Percentiles rank a stretch among this genome's conserved stretches.
phyloP scores from a whole-genome alignment of 2,113 vertebrate genomes.

The Antechinus flavipes region DNA sequence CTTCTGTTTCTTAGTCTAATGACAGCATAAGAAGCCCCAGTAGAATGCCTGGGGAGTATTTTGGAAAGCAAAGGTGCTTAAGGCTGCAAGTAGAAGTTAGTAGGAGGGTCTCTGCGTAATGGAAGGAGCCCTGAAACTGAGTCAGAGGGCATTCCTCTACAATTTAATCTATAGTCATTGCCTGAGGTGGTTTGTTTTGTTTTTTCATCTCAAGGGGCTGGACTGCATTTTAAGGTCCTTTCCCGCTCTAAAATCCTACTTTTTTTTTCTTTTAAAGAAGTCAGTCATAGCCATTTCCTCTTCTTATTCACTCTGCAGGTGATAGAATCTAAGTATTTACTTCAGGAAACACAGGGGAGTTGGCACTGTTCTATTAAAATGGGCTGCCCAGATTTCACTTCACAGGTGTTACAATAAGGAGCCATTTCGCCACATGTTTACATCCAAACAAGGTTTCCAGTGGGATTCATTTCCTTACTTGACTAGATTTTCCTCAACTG shows the following conservation, averaged over 20 bases:
- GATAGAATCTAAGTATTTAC: not conserved
- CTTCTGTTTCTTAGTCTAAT: not conserved
- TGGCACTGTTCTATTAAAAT: not conserved
- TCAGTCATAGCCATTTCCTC: not conserved
- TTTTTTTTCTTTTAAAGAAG: not conserved
- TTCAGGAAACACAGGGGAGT: not conserved
- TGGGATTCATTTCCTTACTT: not conserved
- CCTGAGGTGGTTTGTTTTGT: not conserved
- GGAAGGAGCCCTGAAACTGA: not conserved
- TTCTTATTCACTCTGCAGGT: not conserved
- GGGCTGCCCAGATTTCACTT: constrained; percentile 13
- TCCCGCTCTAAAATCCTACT: not conserved
- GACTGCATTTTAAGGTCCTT: not conserved
- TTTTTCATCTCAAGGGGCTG: not conserved
- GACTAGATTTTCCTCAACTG: constrained; percentile 19
- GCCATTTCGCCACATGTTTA: not conserved
- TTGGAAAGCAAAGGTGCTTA: not conserved
- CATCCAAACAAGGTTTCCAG: not conserved
- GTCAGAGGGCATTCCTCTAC: not conserved
- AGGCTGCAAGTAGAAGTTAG: not conserved
- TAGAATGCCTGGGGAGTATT: not conserved
- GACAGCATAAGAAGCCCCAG: not conserved
- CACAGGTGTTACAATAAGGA: not conserved
- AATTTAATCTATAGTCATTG: not conserved
- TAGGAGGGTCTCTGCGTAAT: not conserved